These are phyloP conservation scores for Cryptops parisi DNA, from an alignment of 2,888 invertebrate genomes.

Conservation along the genomic window DNA sequence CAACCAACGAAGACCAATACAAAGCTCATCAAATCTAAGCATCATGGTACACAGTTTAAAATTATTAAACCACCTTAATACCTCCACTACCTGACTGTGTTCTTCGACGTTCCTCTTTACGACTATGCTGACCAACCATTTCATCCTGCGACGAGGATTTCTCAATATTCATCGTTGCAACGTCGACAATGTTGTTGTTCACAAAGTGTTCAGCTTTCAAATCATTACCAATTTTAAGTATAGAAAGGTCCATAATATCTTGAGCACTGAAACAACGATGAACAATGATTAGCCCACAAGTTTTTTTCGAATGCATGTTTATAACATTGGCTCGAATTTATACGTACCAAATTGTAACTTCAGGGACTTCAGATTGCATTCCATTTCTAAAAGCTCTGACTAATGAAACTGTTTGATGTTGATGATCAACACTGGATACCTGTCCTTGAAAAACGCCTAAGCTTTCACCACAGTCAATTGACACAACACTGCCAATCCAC, in stretches of 20 bases:
- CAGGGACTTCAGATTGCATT: constrained; percentile 42
- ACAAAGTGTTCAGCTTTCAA: no score
- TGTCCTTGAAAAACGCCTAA: constrained; percentile 67
- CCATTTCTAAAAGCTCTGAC: constrained; percentile 73
- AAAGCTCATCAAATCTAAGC: no score
- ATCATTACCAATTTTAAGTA: no score
- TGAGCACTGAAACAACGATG: constrained; percentile 40
- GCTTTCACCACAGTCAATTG: constrained; percentile 61
- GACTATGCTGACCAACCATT: no score
- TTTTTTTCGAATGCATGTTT: no score
- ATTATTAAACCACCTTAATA: no score
- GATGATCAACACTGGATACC: constrained; percentile 55
- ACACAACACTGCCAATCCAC: constrained; percentile 66
- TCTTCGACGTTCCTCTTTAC: not conserved
- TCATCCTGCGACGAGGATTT: no score
- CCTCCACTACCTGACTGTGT: no score
- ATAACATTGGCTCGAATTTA: not conserved
- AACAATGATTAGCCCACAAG: not conserved
- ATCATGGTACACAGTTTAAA: no score
- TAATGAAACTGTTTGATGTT: constrained; percentile 49
- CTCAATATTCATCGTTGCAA: no score
- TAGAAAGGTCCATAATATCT: constrained; percentile 58
- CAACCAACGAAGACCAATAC: no score
- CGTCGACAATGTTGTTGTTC: no score
- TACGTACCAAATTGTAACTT: constrained; percentile 47